These are phyloP conservation scores for Pseudochirops corinnae DNA, from an alignment of 2,797 vertebrate genomes.

Conservation along the genomic window DNA sequence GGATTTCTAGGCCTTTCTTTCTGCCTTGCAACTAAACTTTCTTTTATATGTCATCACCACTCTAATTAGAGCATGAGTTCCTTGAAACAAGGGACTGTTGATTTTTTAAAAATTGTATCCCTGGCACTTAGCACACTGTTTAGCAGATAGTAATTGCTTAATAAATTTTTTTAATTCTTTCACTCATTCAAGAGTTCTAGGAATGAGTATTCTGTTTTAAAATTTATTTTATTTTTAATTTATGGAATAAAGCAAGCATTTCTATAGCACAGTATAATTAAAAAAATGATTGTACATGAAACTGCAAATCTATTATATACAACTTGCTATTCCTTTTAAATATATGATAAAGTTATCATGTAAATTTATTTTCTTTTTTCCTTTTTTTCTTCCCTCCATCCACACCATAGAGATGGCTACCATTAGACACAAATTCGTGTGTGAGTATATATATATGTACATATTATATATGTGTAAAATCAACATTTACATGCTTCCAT, in stretches of 20 bases:
- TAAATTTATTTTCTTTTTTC: neutral
- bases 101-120: neutral
- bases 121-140: neutral
- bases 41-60: neutral
- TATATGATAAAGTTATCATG: neutral
- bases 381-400: neutral
- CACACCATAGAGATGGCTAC: no score
- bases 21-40: neutral
- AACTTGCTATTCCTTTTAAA: neutral
- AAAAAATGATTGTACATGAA: neutral
- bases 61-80: neutral
- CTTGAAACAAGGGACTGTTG: neutral
- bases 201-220: neutral
- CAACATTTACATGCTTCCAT: neutral
- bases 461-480: neutral
- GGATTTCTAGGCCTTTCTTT: neutral
- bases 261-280: neutral
- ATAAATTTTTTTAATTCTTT: neutral
- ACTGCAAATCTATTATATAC: neutral
- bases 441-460: no score
- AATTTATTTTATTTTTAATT: neutral
- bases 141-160: neutral
- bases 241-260: neutral
- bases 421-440: neutral
- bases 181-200: neutral